These are phyloP conservation scores for Heterochromis multidens DNA, from an alignment of 2,113 vertebrate species.

Conservation along the genomic window DNA sequence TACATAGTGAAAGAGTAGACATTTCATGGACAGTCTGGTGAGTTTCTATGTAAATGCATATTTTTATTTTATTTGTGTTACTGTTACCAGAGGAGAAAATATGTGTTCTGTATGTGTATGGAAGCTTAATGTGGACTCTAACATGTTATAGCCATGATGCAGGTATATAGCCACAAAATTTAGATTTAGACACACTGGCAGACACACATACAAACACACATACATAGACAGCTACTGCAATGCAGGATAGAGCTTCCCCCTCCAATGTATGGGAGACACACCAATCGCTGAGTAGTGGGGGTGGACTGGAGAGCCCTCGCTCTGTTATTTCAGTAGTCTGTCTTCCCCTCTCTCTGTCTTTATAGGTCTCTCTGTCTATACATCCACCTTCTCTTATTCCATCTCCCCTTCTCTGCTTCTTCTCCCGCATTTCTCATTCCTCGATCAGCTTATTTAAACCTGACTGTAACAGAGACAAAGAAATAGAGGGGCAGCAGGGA, in stretches of 20 bases:
- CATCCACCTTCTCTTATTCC: background rate
- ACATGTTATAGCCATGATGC: background rate
- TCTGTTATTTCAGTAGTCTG: background rate
- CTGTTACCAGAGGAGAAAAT: background rate
- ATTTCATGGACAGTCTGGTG: background rate
- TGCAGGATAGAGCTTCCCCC: conserved; percentile 59
- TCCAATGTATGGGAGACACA: conserved; percentile 36
- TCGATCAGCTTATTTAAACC: background rate
- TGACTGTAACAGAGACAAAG: background rate
- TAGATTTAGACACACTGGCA: background rate
- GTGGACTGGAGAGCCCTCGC: conserved; percentile 31
- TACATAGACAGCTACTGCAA: conserved; percentile 63
- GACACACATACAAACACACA: background rate
- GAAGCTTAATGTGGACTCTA: background rate
- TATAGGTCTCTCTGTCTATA: background rate
- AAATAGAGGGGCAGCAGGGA: background rate
- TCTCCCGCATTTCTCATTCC: background rate
- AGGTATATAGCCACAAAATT: background rate
- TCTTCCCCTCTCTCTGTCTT: background rate
- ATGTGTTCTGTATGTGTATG: background rate
- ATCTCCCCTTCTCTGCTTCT: background rate
- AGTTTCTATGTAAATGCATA: background rate
- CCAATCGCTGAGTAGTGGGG: conserved; percentile 40
- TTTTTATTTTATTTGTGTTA: background rate
- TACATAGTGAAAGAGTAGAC: background rate